Evolutionary conservation across 2,888 invertebrate genomes (phyloP).

Genomic region (Cryptocheilus praepositus): DNA sequence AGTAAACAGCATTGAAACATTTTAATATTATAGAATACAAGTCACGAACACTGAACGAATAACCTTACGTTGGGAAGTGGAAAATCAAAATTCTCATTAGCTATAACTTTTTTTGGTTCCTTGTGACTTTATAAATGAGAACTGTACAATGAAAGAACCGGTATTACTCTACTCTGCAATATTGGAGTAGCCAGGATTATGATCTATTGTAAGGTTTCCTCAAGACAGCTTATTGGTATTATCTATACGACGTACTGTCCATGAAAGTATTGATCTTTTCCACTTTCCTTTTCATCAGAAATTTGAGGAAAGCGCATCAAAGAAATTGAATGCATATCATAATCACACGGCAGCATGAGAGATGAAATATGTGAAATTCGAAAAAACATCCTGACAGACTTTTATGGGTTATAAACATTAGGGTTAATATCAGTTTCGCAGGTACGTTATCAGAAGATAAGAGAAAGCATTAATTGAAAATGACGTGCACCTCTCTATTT

Average conservation of each 20-base stretch:
- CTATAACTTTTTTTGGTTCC: neutral
- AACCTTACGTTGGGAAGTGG: too few species aligned
- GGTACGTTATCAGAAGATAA: too few species aligned
- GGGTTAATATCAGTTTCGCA: too few species aligned
- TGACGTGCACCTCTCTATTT: too few species aligned
- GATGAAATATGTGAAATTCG: neutral
- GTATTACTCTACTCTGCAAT: neutral
- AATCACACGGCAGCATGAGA: neutral
- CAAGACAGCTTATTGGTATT: conserved; percentile 49
- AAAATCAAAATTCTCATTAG: neutral
- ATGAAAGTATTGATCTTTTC: conserved; percentile 60
- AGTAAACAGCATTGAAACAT: too few species aligned
- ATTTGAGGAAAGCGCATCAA: neutral
- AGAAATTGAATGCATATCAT: neutral
- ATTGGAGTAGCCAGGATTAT: conserved; percentile 11
- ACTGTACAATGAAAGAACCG: neutral
- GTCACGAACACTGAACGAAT: too few species aligned
- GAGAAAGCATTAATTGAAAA: too few species aligned
- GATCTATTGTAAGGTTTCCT: conserved; percentile 60
- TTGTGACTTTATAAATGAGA: neutral
- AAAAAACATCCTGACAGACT: neutral
- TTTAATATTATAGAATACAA: neutral
- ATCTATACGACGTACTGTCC: conserved; percentile 51
- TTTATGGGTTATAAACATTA: too few species aligned
- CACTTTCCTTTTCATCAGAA: too few species aligned